Conservation (phyloP, 2,888 invertebrate genomes). For the Heliconius ethilla region DNA sequence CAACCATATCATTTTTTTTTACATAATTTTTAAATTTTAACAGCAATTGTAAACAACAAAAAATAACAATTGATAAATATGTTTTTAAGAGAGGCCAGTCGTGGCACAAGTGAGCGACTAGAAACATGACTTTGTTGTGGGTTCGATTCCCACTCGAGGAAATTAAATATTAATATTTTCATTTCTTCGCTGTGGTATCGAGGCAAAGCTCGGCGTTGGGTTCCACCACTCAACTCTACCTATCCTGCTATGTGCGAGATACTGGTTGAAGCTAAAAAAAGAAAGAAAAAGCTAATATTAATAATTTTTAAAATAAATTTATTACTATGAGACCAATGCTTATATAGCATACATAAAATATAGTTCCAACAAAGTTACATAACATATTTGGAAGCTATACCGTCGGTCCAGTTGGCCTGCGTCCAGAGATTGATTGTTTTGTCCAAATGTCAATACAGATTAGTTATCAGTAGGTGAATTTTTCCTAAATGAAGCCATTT, state of each 20-base stretch:
- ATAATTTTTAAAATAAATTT: not conserved
- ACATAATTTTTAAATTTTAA: not conserved
- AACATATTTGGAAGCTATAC: constrained; percentile 40
- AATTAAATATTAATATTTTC: no score
- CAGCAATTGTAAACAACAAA: not conserved
- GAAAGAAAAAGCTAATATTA: no score
- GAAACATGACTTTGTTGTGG: no score
- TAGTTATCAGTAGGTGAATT: constrained; percentile 44
- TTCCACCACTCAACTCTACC: no score
- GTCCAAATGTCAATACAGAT: constrained; percentile 67
- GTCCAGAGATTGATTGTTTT: constrained; percentile 67
- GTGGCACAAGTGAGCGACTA: no score
- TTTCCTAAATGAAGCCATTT: constrained; percentile 5
- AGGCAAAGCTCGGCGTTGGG: no score
- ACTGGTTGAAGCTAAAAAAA: no score
- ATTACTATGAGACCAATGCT: not conserved
- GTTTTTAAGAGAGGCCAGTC: not conserved
- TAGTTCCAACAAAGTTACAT: constrained; percentile 37
- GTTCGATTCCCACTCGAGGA: no score
- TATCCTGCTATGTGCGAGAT: no score
- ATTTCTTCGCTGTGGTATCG: no score
- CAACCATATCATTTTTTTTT: not conserved
- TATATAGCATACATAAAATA: not conserved
- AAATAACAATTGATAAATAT: not conserved
- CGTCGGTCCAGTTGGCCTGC: constrained; percentile 53